Conservation (phyloP, 2,888 invertebrate genomes). For the Salpingus planirostris region DNA sequence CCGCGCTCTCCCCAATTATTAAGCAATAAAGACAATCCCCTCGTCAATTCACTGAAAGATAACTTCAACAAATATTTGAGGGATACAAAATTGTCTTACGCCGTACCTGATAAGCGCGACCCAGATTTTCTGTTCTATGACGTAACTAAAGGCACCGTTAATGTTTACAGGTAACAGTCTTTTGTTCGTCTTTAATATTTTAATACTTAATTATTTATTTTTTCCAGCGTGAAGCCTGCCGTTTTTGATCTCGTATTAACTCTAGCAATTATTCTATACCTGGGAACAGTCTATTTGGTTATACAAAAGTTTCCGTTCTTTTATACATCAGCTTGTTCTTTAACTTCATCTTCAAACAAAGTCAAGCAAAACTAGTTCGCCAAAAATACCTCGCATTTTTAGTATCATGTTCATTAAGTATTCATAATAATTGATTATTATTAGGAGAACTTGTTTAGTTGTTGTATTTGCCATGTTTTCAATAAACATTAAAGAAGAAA, state of each 20-base stretch:
- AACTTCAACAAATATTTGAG: conserved; percentile 66
- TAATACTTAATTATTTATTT: conserved; percentile 15
- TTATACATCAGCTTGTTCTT: conserved; percentile 53
- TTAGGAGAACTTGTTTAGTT: background rate
- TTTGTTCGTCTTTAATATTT: background rate
- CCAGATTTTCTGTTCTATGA: conserved; percentile 91
- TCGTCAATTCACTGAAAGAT: conserved; percentile 63
- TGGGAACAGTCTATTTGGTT: conserved; percentile 74
- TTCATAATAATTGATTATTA: background rate
- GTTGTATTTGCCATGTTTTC: conserved; percentile 4
- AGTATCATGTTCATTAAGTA: no score
- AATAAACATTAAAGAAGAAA: conserved; percentile 4
- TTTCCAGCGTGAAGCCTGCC: conserved; percentile 90
- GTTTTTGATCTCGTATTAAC: conserved; percentile 95
- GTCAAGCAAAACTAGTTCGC: conserved; percentile 14
- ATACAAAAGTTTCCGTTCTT: conserved; percentile 63
- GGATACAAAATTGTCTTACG: conserved; percentile 61
- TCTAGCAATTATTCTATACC: conserved; percentile 72
- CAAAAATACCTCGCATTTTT: background rate
- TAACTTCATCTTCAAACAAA: conserved; percentile 32
- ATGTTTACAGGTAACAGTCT: conserved; percentile 71
- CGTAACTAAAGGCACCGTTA: conserved; percentile 66
- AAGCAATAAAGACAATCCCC: conserved; percentile 53
- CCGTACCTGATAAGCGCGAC: conserved; percentile 74
- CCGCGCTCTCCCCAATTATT: conserved; percentile 69